phyloP scores from a whole-genome alignment of 2,888 invertebrate species.

The Ecliptopera silaceata region DNA sequence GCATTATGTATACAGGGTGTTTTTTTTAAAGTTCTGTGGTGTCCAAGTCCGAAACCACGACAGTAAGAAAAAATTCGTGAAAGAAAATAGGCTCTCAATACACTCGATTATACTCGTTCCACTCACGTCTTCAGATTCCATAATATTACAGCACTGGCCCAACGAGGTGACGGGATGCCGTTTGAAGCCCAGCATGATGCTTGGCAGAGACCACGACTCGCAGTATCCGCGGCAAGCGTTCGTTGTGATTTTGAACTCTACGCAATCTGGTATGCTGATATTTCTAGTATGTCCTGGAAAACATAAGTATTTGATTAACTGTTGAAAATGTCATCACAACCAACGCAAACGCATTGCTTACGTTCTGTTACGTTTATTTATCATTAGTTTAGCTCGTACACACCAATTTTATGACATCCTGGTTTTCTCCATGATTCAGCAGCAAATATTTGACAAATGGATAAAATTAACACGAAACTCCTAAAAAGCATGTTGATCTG shows the following conservation, averaged over 20 bases:
- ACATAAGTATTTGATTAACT: too few species aligned
- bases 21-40: too few species aligned
- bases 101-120: neutral
- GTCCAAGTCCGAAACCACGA: too few species aligned
- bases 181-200: conserved; percentile 80
- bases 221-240: conserved; percentile 95
- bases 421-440: conserved; percentile 86
- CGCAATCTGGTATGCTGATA: conserved; percentile 92
- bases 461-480: conserved; percentile 57
- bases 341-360: too few species aligned
- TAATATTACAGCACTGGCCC: conserved; percentile 95
- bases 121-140: conserved; percentile 92
- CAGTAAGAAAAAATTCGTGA: too few species aligned
- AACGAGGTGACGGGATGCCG: conserved; percentile 88
- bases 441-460: conserved; percentile 67
- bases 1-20: too few species aligned
- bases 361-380: too few species aligned
- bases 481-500: conserved; percentile 58
- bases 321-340: too few species aligned
- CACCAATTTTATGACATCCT: conserved; percentile 91
- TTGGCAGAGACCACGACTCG: conserved; percentile 93
- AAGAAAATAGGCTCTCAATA: too few species aligned
- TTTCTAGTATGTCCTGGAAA: conserved; percentile 88
- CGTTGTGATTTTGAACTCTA: conserved; percentile 92
- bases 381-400: conserved; percentile 46